Base-by-base conservation (phyloP, 2,888 invertebrate genomes). In the Cheilosia grossa region DNA sequence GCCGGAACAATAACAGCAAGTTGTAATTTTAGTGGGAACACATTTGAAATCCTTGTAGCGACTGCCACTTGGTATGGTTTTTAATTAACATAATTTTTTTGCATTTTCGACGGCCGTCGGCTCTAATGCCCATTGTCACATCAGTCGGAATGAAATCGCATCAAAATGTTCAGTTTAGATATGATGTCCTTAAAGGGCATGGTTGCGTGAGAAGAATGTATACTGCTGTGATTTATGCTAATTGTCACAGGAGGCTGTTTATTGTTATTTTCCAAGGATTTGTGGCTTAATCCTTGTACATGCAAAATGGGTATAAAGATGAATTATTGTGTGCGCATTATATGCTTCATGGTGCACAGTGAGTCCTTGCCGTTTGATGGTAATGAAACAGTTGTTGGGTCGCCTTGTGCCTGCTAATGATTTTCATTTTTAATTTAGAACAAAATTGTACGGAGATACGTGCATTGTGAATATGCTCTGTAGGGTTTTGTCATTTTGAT, bases 21-120 rank as follows among this genome's bases (percentile, higher is more conserved):
- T 54, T 80, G 70, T 72, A 61, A 75, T 77, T 63, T 66, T 63
- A 37, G 37, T 30, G n/a, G 67, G 61, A 66, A 53, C 70, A 74
- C 59, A 80, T 74, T 80, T 80, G 58, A 80, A 70, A 74, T 70
- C 59, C 79, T 64, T 83, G 69, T 78, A 56, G 72, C n/a, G 42
- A 37, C 42, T 40, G 66, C 53, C 53, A 66, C 13, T 37, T 49
- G 53, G 17, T 17, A 13, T 19, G 49, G 59, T 58, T 64, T 77
- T 82, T 85, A 85, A 85, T 81, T 81, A 85, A 67, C 80, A 85
- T 83, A 83, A 80, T 80, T 83, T 83, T 83, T 70, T 56, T 67
- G n/a, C 61, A 79, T 56, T 69, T 74, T 81, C 64, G 73, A 77
- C 21, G 75, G 70, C 56, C 81, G 75, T 66, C 75, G 61, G 69